phyloP scores from a whole-genome alignment of 37 sponge, comb jelly and placozoan genomes.

The Haliclona indistincta region DNA sequence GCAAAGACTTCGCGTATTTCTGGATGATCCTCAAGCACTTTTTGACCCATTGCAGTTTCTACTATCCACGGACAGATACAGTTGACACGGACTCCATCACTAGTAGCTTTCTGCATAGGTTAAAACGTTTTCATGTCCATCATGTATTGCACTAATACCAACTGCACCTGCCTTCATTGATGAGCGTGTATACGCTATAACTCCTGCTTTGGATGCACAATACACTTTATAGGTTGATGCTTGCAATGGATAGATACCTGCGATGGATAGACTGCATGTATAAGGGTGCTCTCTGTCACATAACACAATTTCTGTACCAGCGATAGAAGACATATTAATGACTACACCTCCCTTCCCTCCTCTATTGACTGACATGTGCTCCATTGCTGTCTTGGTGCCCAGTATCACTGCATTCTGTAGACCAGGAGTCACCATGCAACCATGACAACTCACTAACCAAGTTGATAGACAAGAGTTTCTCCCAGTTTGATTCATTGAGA shows the following conservation, averaged over 20 bases:
- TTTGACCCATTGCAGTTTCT: background rate
- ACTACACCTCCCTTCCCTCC: conserved; percentile 44
- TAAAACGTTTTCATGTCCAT: background rate
- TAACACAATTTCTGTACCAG: too few relatives aligned
- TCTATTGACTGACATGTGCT: conserved; percentile 32
- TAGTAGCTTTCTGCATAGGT: background rate
- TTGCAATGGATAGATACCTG: background rate
- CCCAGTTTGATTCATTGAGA: conserved; percentile 63
- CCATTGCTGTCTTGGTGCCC: conserved; percentile 29
- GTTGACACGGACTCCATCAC: conserved; percentile 74
- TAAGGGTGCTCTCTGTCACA: background rate
- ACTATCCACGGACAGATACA: conserved; percentile 46
- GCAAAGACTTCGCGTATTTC: conserved; percentile 1
- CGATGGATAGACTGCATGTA: background rate
- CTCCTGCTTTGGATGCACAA: conserved; percentile 67
- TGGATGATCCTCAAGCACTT: background rate
- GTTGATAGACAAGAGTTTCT: conserved; percentile 58
- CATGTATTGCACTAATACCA: background rate
- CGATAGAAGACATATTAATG: conserved; percentile 49
- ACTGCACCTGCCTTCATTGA: conserved; percentile 12
- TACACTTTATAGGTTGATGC: conserved; percentile 51
- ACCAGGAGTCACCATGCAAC: conserved; percentile 24
- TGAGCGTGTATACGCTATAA: conserved; percentile 62
- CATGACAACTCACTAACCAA: conserved; percentile 55
- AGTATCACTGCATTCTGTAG: conserved; percentile 23